phyloP scores from a whole-genome alignment of 2,113 vertebrate species.

The Gila orcuttii region DNA sequence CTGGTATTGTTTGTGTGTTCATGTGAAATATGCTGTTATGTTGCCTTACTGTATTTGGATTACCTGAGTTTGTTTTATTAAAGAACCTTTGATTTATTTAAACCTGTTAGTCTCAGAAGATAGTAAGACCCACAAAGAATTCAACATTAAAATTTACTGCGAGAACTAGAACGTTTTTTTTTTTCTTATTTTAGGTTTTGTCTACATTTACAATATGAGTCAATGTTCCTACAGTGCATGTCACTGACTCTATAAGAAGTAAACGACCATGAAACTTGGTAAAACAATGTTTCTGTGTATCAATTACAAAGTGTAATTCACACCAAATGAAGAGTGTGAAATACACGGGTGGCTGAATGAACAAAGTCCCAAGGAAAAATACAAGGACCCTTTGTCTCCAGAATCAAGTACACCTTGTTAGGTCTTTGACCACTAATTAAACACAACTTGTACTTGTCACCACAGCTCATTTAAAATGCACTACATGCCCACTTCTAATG shows the following conservation, averaged over 20 bases:
- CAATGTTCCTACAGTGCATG: not conserved
- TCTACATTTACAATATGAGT: not conserved
- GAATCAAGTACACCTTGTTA: not conserved
- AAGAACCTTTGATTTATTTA: too few species aligned
- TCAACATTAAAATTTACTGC: not conserved
- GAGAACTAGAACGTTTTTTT: not conserved
- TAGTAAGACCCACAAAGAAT: not conserved
- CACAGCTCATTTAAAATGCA: not conserved
- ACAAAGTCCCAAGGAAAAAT: not conserved
- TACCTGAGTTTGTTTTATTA: too few species aligned
- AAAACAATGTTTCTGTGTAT: not conserved
- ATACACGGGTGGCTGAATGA: not conserved
- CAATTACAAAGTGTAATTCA: conserved; percentile 1
- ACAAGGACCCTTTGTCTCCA: not conserved
- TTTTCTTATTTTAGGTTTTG: not conserved
- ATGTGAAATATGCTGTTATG: too few species aligned
- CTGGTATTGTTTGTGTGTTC: too few species aligned
- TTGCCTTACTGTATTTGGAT: too few species aligned
- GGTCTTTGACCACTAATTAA: conserved; percentile 19
- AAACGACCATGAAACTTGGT: not conserved
- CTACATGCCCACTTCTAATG: not conserved
- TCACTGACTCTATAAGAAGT: not conserved
- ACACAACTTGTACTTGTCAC: not conserved
- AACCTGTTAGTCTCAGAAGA: not conserved
- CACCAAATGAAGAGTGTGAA: conserved; percentile 4